Conservation (phyloP, 2,113 vertebrate species). For the Mus spicilegus region DNA sequence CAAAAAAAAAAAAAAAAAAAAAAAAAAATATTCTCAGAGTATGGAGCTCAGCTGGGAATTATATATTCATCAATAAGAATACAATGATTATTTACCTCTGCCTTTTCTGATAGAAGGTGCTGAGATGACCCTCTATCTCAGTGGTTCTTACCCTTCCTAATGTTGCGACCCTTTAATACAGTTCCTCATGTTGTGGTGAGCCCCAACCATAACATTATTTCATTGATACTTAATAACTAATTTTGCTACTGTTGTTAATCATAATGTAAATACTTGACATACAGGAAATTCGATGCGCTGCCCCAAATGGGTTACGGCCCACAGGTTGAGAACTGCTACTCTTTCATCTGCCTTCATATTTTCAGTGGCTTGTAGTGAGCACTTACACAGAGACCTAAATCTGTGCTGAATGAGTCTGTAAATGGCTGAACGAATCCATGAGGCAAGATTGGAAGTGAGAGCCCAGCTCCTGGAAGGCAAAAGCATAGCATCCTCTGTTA, state of each 20-base stretch:
- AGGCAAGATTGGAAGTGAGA: background rate
- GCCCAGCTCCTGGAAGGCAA: background rate
- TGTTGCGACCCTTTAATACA: background rate
- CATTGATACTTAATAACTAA: background rate
- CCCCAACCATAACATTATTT: background rate
- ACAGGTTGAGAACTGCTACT: background rate
- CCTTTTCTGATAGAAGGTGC: background rate
- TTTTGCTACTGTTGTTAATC: background rate
- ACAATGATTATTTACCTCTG: background rate
- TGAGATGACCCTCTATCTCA: background rate
- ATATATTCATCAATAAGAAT: constrained; percentile 14
- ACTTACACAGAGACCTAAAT: background rate
- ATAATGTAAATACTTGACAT: background rate
- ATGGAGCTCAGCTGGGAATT: background rate
- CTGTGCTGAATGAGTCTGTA: constrained; percentile 30
- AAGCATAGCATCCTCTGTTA: background rate
- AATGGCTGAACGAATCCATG: constrained; percentile 10
- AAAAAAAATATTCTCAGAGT: background rate
- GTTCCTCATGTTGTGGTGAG: background rate
- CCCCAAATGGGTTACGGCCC: background rate
- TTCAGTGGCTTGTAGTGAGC: background rate
- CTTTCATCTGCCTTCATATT: background rate
- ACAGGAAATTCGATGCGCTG: background rate
- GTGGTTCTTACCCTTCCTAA: background rate
- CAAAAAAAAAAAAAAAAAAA: no score